Conservation (phyloP, 35 echinoderm and acorn worm genomes). For the Apostichopus californicus region DNA sequence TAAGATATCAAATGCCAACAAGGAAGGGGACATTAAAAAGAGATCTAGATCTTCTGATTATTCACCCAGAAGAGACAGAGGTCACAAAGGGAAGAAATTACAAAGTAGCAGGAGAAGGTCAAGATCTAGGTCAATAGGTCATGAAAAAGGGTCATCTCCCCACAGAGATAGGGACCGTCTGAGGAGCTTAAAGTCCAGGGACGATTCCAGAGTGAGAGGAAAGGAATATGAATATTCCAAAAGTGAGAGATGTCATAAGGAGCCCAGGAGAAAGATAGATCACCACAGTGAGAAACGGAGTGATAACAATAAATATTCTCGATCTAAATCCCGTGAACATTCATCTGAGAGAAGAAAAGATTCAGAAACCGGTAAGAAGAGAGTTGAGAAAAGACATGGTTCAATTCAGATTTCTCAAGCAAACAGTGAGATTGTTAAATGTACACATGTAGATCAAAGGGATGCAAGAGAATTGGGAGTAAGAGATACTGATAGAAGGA, state of each 20-base stretch:
- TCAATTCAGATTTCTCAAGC: neutral
- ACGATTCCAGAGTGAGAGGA: neutral
- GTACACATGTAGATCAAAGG: neutral
- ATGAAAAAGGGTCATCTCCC: neutral
- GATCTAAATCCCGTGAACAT: neutral
- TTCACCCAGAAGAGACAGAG: neutral
- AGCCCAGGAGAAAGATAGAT: neutral
- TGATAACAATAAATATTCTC: neutral
- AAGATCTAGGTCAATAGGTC: constrained; percentile 1
- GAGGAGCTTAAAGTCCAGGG: neutral
- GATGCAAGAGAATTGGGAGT: neutral
- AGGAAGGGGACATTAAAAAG: neutral
- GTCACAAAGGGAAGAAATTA: neutral
- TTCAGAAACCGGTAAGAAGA: neutral
- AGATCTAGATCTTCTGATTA: neutral
- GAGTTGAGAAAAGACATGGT: neutral
- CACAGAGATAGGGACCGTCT: neutral
- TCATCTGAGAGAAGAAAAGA: neutral
- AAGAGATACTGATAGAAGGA: neutral
- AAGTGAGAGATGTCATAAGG: neutral
- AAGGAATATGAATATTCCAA: neutral
- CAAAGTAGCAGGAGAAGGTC: neutral
- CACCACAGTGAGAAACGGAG: neutral
- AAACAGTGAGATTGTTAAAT: neutral
- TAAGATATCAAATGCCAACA: neutral